Evolutionary conservation across 2,888 invertebrate species (phyloP), one percentile per base, ranked within the genome.

Genomic region (Mesoligia furuncula): DNA sequence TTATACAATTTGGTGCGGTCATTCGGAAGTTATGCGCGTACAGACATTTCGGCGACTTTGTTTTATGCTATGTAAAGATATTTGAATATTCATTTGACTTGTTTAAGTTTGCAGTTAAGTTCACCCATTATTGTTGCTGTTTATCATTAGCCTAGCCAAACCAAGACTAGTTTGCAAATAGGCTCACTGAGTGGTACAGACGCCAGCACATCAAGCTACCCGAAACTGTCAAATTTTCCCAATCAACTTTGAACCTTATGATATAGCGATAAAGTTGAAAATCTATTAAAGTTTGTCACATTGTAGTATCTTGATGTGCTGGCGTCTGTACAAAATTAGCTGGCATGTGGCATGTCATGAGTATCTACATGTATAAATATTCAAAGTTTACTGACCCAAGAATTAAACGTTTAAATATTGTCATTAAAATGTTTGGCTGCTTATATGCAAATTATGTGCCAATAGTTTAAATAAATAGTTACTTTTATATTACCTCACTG

Each of bases 401-500:
- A 39, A 67, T 64, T 85, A 59, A 73, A 75, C 54, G 74, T 75
- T 66, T 31, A 73, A 73, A 79, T 76, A 78, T 85, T 85, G 75
- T 67, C 70, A 51, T 61, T 62, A n/a, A n/a, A 20, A 80, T 75
- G 73, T 64, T 69, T 75, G 77, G 62, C 20, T 20, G 20, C 70
- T 79, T 42, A 42, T 42, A 76, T 45, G 74, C 59, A 74, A 77
- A 83, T 68, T 11, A 61, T 78, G 64, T 77, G 75, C 66, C 45
- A 87, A 83, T 77, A 74, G 31, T 75, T 75, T 65, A 57, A 70
- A 72, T 69, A 85, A 72, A 82, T 79, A 67, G 67, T 74, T 61
- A 42, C 59, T 72, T 73, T 59, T 17, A 54, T 62, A 45, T 75
- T 72, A 62, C 70, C 57, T 84, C 87, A 75, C 6, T 13, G 8